Base-by-base conservation (phyloP, 2,113 vertebrate genomes). In the Oreotrochilus melanogaster region DNA sequence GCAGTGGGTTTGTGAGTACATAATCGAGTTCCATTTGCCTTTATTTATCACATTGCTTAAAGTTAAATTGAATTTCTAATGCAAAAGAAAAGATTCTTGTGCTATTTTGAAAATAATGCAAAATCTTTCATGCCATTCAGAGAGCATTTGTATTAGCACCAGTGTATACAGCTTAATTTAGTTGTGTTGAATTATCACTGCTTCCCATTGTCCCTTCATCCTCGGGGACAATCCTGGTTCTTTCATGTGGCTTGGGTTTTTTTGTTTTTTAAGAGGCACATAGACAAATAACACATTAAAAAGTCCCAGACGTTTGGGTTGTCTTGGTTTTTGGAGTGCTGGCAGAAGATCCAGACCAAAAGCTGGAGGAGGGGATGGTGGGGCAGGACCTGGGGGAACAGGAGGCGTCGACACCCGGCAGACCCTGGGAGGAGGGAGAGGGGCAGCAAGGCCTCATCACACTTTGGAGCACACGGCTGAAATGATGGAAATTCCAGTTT, bases 21-120 rank as follows among this genome's bases (percentile, higher is more conserved):
- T 97, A 98, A 97, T 96, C 96, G 97, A 97, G 94, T 97, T 97
- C 96, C 96, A 93, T 98, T 98, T 97, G 96, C 96, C 78, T 74
- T 94, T 97, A 97, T 98, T 98, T 96, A 93, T 96, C 96, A 86
- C 54, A 87, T 96, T 97, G 92, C 88, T 97, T 94, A 94, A 96
- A 94, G 94, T 95, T 86, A 97, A 96, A 96, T 92, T 30, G 73
- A 89, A 75, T 84, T 94, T 93, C 92, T 88, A 95, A 93, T 58
- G 91, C 93, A 78, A 96, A 95, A 97, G 95, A 85, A 86, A 91
- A 95, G 94, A 94, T 87, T 91, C 96, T 86, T 90, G 89, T 94
- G 96, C 93, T 92, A 67, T 96, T 96, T 61, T 72, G 86, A 93
- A 97, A 97, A 96, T 87, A 97, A 97, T 91, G 74, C 50, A 93